Evolutionary conservation across 2,113 vertebrate genomes (phyloP), one percentile per base, ranked within the genome.

Genomic region (Mirounga angustirostris): DNA sequence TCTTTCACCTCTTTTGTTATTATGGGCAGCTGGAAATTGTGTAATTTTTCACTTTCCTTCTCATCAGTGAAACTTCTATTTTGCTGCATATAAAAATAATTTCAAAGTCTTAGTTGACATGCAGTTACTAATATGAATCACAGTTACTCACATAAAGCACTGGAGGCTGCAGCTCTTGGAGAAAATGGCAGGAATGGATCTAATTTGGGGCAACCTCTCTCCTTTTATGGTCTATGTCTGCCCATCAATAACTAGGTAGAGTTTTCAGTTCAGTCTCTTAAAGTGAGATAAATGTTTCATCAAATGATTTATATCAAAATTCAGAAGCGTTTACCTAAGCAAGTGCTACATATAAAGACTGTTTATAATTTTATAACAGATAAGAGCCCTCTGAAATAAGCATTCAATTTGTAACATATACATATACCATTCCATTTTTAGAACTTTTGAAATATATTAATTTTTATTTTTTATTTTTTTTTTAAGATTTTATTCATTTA

Each of bases 321-420:
- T 85, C 80, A 56, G 67, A 58, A 74, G 26, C 11, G 85, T 89
- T 80, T 97, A 67, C 56, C 40, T 76, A 67, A 40, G 67, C 16
- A 52, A 94, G 16, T 74, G 40, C 30, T 84, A 30, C 18, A 24
- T 54, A 61, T 56, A 89, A 85, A 89, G 28, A 33, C 54, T 94
- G 73, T 65, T 94, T 83, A 86, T 89, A 59, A 85, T 81, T 94
- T 80, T 46, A 46, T 59, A 36, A 88, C 14, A 81, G n/a, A 85
- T 89, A 40, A 73, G 21, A 8, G 13, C 2, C 88, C 16, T 71
- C 76, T 94, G 46, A 97, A 85, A 84, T 74, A 36, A 74, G 61
- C 10, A 36, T 85, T 43, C 10, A 76, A 21, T 18, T 28, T 82
- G 9, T 24, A 50, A 5, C 33, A 78, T 73, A 43, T 14, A 11